Evolutionary conservation across 2,113 vertebrate genomes (phyloP), one percentile per base, ranked within the genome.

Genomic region (Formicarius rufipectus): DNA sequence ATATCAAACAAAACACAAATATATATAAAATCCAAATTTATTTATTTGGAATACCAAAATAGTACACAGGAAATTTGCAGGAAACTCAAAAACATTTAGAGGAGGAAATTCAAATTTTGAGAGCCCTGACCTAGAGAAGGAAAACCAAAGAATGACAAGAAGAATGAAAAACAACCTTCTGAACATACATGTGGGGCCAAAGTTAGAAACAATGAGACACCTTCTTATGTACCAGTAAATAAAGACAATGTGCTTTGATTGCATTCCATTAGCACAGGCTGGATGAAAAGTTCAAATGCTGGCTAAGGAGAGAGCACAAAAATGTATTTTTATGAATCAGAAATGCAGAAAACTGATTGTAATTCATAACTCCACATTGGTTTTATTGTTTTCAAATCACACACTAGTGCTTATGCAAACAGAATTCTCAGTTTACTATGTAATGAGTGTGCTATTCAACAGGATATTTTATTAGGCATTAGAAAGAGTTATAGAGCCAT

Each of bases 351-450:
- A 75, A 39, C 80, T 84, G 79, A 84, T 93, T 87, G 62, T 42
- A 95, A 95, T 95, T 94, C 87, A 85, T 69, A 94, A 84, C 74
- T 93, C 58, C 42, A 42, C 50, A 45, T 87, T 90, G 84, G 53
- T 69, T 95, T 95, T 91, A 93, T 79, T 76, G 75, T 85, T 93
- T 91, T 55, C 71, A 95, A 93, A 94, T 62, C 78, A 93, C 63
- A 76, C 71, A 71, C 37, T 58, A 62, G 50, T 77, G 63, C 72
- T 94, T 42, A 63, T 80, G 81, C 53, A 91, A n/a, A 76, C 58
- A 90, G 81, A 93, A 76, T 89, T 79, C 62, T 83, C 66, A 53
- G 37, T 87, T 96, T 89, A 94, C 72, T 82, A 89, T 50, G 56
- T 64, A 87, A 95, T 73, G 74, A 82, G 28, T 50, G 47, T 79